These are phyloP conservation scores for Bagarius yarrelli DNA, from an alignment of 2,113 vertebrate species.

Conservation along the genomic window DNA sequence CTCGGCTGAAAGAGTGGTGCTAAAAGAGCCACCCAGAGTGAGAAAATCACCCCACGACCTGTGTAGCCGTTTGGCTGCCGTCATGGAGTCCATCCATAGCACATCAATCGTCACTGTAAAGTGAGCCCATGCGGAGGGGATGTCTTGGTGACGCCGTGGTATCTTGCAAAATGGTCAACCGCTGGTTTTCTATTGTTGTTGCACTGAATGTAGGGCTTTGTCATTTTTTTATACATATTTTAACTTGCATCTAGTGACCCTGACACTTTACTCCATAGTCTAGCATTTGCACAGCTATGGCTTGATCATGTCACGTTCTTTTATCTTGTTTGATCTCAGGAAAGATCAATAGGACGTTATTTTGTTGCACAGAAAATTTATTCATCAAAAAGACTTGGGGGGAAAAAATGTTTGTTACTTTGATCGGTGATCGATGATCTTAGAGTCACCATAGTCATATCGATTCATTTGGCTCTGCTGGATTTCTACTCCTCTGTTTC, in stretches of 20 bases:
- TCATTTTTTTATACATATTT: slow-evolving; percentile 58
- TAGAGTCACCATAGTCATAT: slow-evolving; percentile 22
- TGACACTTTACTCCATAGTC: slow-evolving; percentile 22
- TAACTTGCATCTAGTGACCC: slow-evolving; percentile 43
- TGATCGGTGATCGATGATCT: background rate
- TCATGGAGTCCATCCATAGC: slow-evolving; percentile 92
- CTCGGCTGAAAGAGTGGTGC: slow-evolving; percentile 78
- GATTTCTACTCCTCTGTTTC: slow-evolving; percentile 38
- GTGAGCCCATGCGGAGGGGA: slow-evolving; percentile 57
- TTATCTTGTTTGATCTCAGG: slow-evolving; percentile 45
- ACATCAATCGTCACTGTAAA: slow-evolving; percentile 80
- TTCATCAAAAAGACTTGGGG: background rate
- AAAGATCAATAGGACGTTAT: slow-evolving; percentile 44
- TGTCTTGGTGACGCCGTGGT: background rate
- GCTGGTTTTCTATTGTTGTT: slow-evolving; percentile 49
- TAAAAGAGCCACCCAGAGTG: slow-evolving; percentile 93
- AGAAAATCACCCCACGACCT: slow-evolving; percentile 88
- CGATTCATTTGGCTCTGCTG: slow-evolving; percentile 12
- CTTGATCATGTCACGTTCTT: slow-evolving; percentile 18
- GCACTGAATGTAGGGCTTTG: slow-evolving; percentile 47
- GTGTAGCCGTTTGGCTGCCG: slow-evolving; percentile 87
- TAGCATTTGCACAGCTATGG: slow-evolving; percentile 26
- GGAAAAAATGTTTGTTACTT: background rate
- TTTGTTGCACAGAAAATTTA: slow-evolving; percentile 30
- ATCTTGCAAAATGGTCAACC: slow-evolving; percentile 21